Evolutionary conservation across 2,797 vertebrate species (phyloP), one percentile per base, ranked within the genome.

Genomic region (Coregonus suidteri): DNA sequence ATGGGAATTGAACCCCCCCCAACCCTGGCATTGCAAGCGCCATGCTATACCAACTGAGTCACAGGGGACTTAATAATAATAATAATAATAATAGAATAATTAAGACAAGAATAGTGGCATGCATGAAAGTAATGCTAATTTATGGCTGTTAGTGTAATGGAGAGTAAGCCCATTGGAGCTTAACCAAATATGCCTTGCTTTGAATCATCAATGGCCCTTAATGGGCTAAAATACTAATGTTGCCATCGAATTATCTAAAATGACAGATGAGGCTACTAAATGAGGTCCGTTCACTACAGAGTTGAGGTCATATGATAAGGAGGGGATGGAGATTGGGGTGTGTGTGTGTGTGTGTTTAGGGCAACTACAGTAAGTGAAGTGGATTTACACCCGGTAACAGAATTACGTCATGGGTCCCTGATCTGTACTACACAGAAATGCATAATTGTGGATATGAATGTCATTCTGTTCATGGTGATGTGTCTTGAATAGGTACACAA

Each of bases 81-180:
- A 69, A 41, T 25, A 25, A 25, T 47, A 74, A 81, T 92, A 90
- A 93, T 92, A 88, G 87, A 84, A 82, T 90, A 83, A 91, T 93
- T 92, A 93, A 82, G 74, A 73, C 62, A 54, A 80, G 90, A 91
- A 93, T 88, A 90, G 80, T 75, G 77, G 78, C 87, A 89, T 79
- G 87, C 85, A 67, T 89, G 75, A 77, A 79, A 81, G 79, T 83
- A 72, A 85, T 81, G 75, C 78, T 77, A 82, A 90, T 88, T 85
- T 59, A 68, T 18, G 65, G 81, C 77, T 84, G 82, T 82, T 76
- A 75, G 54, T 65, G 77, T 76, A 25, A 71, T 69, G 62, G 65
- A 72, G 77, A 77, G 70, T 82, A 82, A 86, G 81, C 82, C 76
- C 78, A 73, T 83, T 77, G 78, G 81, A 82, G 71, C 83, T 75